These are phyloP conservation scores for Drosophila neotestacea DNA, from an alignment of 2,888 invertebrate species.

Conservation along the genomic window DNA sequence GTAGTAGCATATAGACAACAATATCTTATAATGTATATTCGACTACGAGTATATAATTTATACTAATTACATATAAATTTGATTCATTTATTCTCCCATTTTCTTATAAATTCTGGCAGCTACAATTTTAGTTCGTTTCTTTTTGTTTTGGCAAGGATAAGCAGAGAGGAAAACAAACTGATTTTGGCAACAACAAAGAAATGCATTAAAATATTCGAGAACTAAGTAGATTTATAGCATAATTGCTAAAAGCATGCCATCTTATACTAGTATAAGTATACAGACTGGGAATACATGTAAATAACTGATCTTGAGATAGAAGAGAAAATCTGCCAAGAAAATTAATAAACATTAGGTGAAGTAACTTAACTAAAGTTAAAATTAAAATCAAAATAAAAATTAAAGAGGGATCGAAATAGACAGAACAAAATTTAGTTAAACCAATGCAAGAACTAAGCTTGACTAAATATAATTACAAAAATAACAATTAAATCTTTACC, in stretches of 20 bases:
- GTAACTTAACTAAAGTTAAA: too few species aligned
- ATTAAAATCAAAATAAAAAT: not conserved
- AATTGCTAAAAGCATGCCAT: constrained; percentile 20
- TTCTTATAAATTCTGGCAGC: constrained; percentile 18
- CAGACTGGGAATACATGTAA: not conserved
- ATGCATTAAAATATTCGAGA: constrained; percentile 11
- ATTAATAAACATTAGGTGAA: too few species aligned
- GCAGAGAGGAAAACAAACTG: not conserved
- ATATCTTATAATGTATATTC: not conserved
- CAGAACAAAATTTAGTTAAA: too few species aligned
- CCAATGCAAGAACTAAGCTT: too few species aligned
- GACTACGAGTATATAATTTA: constrained; percentile 18
- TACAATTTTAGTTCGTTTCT: not conserved
- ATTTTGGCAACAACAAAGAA: constrained; percentile 3
- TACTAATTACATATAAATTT: constrained; percentile 47
- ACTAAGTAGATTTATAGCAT: constrained; percentile 4
- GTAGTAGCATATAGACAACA: not conserved
- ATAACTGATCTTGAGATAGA: not conserved
- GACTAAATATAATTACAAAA: too few species aligned
- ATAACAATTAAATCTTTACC: too few species aligned
- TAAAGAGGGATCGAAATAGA: not conserved
- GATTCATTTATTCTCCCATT: constrained; percentile 45
- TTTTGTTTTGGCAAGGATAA: constrained; percentile 17
- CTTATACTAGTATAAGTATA: constrained; percentile 7
- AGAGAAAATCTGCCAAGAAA: not conserved